phyloP scores from a whole-genome alignment of 1,140 invertebrate genomes.

The Amyelois transitella region DNA sequence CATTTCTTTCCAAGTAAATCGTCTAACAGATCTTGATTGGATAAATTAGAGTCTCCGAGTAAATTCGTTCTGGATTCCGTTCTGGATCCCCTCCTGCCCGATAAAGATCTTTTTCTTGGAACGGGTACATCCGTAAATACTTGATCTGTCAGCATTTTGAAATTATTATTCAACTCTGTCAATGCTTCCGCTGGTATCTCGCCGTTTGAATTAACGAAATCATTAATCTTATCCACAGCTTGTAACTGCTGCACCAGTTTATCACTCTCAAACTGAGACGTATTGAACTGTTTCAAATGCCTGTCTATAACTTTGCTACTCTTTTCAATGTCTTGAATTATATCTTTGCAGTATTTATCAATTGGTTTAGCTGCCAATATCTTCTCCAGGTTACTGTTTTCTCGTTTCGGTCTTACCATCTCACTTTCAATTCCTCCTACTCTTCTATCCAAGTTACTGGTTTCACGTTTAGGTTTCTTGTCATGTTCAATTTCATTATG shows the following conservation, averaged over 20 bases:
- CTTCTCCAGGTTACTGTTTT: slow-evolving; percentile 31
- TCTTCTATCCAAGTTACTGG: slow-evolving; percentile 33
- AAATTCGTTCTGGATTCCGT: slow-evolving; percentile 34
- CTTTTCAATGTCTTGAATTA: slow-evolving; percentile 68
- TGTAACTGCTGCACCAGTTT: slow-evolving; percentile 62
- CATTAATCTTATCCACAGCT: slow-evolving; percentile 61
- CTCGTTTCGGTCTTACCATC: slow-evolving; percentile 18
- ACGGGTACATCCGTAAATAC: slow-evolving; percentile 34
- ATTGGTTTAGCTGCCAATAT: slow-evolving; percentile 48
- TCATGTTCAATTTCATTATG: slow-evolving; percentile 19
- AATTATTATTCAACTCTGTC: slow-evolving; percentile 60
- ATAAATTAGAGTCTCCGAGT: slow-evolving; percentile 51
- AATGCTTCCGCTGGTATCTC: slow-evolving; percentile 48
- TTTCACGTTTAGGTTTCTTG: slow-evolving; percentile 29
- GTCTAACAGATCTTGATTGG: slow-evolving; percentile 55
- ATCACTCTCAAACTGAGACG: slow-evolving; percentile 56
- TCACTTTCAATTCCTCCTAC: slow-evolving; percentile 10
- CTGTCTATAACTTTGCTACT: slow-evolving; percentile 67
- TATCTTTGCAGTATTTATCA: slow-evolving; percentile 67
- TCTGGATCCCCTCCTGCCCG: slow-evolving; percentile 35
- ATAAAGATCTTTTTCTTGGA: slow-evolving; percentile 42
- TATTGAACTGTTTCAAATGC: slow-evolving; percentile 64
- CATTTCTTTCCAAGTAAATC: slow-evolving; percentile 65
- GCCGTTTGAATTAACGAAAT: slow-evolving; percentile 44
- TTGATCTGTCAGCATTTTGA: slow-evolving; percentile 53